phyloP scores from a whole-genome alignment of 1,140 invertebrate genomes.

The Tribolium madens region DNA sequence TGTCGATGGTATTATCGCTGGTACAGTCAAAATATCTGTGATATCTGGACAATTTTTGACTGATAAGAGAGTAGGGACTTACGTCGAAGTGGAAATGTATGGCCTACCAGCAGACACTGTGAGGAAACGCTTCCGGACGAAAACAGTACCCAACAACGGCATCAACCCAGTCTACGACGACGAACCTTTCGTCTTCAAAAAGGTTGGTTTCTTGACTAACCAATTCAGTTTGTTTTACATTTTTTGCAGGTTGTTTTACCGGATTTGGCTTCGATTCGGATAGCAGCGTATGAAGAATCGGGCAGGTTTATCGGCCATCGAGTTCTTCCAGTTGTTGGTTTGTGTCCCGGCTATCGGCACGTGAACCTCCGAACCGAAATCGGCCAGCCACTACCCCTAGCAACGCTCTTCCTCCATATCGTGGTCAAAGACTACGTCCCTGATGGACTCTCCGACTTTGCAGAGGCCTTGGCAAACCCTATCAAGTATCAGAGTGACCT shows the following conservation, averaged over 20 bases:
- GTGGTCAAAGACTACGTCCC: constrained; percentile 98
- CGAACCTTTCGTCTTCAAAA: constrained; percentile 98
- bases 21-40: constrained; percentile 90
- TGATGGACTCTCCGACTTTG: constrained; percentile 92
- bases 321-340: constrained; percentile 93
- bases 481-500: constrained; percentile 96
- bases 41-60: constrained; percentile 94
- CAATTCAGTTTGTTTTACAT: constrained; percentile 48
- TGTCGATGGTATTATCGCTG: constrained; percentile 98
- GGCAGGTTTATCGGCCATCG: constrained; percentile 96
- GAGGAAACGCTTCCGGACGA: constrained; percentile 95
- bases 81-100: constrained; percentile 99
- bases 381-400: constrained; percentile 91
- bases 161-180: constrained; percentile 97
- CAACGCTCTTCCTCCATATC: constrained; percentile 92
- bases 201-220: constrained; percentile 79
- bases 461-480: constrained; percentile 96
- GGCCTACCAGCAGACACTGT: constrained; percentile 98
- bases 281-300: constrained; percentile 96
- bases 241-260: constrained; percentile 99
- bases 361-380: constrained; percentile 90
- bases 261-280: constrained; percentile 93
- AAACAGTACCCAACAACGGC: constrained; percentile 94
- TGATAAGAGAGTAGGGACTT: constrained; percentile 96
- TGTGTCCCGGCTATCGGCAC: constrained; percentile 95